Conservation (phyloP, 1,140 invertebrate genomes). For the Micrasema minimum region DNA sequence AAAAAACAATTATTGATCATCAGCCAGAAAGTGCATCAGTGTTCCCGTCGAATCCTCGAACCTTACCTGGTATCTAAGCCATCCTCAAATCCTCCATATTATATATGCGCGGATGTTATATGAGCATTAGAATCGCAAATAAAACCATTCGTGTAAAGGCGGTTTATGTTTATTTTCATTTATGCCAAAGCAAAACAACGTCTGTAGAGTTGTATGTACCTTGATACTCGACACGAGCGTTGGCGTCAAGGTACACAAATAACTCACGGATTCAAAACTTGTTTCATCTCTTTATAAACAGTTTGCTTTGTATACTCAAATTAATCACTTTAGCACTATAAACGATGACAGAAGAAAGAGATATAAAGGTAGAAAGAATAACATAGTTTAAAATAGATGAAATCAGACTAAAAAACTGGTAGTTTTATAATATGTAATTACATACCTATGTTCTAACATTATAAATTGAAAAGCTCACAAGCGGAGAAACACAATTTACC, state of each 20-base stretch:
- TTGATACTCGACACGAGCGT: neutral
- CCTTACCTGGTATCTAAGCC: too few species aligned
- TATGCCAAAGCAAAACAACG: constrained; percentile 20
- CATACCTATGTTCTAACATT: too few species aligned
- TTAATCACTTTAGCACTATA: constrained; percentile 15
- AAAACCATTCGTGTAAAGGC: neutral
- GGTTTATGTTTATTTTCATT: constrained; percentile 17
- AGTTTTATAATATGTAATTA: too few species aligned
- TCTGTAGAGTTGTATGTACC: neutral
- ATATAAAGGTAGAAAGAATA: too few species aligned
- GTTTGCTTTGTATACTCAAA: constrained; percentile 18
- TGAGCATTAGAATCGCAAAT: constrained; percentile 9
- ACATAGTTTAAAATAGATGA: too few species aligned
- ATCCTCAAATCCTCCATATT: too few species aligned
- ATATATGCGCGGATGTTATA: neutral
- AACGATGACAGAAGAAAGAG: too few species aligned
- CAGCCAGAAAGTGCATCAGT: too few species aligned
- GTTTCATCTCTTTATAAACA: constrained; percentile 27
- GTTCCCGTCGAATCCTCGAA: too few species aligned
- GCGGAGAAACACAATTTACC: neutral
- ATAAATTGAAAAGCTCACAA: too few species aligned
- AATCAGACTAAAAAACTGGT: too few species aligned
- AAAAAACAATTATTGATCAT: too few species aligned
- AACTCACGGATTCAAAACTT: neutral
- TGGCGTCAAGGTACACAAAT: constrained; percentile 15